A percentile compares a stretch with the other conserved stretches of the same genome.
Conservation (phyloP, 2,888 invertebrate genomes). For the Erebia ligea region DNA sequence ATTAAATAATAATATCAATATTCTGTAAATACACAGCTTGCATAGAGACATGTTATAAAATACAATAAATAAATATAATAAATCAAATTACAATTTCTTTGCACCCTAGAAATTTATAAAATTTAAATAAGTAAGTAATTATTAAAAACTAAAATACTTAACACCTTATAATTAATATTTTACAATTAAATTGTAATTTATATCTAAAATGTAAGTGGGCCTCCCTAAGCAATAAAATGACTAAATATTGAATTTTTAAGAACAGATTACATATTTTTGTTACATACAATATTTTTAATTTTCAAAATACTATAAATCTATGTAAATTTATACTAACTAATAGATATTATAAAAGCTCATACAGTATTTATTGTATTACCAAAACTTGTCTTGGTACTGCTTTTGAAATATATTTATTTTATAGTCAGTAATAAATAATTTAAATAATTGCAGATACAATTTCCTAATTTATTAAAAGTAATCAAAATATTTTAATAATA, state of each 20-base stretch:
- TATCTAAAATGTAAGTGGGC: neutral
- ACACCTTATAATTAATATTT: neutral
- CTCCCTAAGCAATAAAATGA: slow-evolving; percentile 8
- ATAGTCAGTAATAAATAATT: neutral
- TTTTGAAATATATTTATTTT: slow-evolving; percentile 1
- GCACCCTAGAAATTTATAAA: neutral
- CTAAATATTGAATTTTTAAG: slow-evolving; percentile 12
- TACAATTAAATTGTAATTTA: neutral
- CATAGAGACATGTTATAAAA: slow-evolving; percentile 6
- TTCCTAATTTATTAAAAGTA: slow-evolving; percentile 1
- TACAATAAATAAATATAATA: slow-evolving; percentile 1
- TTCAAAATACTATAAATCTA: neutral
- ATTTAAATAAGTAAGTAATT: neutral
- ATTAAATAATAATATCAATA: slow-evolving; percentile 2
- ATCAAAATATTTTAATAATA: neutral
- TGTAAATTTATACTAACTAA: neutral
- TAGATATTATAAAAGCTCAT: slow-evolving; percentile 1
- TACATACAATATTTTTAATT: neutral
- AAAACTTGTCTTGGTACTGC: neutral
- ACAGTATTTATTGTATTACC: neutral
- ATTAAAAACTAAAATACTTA: neutral
- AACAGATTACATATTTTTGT: slow-evolving; percentile 2
- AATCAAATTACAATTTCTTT: neutral
- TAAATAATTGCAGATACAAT: neutral
- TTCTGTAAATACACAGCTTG: slow-evolving; percentile 23